Conservation (phyloP, 1,140 invertebrate genomes). For the Drosophila subobscura region DNA sequence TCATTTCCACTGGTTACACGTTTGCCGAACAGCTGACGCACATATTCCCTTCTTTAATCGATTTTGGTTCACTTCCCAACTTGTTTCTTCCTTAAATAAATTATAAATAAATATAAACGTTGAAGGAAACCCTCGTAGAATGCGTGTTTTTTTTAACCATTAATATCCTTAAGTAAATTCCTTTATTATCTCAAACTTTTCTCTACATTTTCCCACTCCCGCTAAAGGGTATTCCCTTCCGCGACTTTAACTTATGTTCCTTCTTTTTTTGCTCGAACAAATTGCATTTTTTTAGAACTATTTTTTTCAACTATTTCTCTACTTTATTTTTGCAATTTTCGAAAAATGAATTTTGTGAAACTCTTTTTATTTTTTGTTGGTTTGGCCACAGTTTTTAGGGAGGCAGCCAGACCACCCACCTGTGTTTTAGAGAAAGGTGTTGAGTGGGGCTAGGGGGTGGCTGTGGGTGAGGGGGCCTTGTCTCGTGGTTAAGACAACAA, state of each 20-base stretch:
- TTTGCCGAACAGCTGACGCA: too few species aligned
- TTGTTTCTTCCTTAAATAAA: too few species aligned
- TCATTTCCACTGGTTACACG: too few species aligned
- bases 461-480: conserved; percentile 18
- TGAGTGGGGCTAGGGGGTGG: not conserved
- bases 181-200: too few species aligned
- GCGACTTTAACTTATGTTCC: not conserved
- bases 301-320: conserved; percentile 37
- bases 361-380: conserved; percentile 46
- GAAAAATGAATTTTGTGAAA: conserved; percentile 71
- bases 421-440: not conserved
- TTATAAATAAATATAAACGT: too few species aligned
- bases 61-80: too few species aligned
- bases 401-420: conserved; percentile 23
- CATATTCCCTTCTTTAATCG: too few species aligned
- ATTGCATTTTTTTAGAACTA: conserved; percentile 8
- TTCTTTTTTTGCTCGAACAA: not conserved
- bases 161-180: too few species aligned
- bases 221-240: not conserved
- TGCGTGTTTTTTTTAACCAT: too few species aligned
- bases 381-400: conserved; percentile 47
- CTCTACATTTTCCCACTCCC: not conserved
- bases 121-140: too few species aligned
- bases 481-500: conserved; percentile 80
- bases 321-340: conserved; percentile 64